Base-by-base conservation (phyloP, 2,888 invertebrate genomes). In the Ariolimax columbianus region DNA sequence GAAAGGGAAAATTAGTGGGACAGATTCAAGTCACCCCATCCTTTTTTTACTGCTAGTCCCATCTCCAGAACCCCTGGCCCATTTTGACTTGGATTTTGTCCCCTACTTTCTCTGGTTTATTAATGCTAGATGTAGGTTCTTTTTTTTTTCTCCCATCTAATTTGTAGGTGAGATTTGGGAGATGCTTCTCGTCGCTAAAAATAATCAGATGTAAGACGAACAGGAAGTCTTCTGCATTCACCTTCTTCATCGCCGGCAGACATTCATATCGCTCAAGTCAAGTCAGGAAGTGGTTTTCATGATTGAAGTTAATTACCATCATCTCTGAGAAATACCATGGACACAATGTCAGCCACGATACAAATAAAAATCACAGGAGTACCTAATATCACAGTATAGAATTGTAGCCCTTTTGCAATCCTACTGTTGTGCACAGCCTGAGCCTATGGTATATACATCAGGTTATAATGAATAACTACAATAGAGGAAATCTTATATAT, bases 11-110 rank as follows among this genome's bases (percentile, higher is more conserved):
- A 19, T 40, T 78, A n/a, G 43, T n/a, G 63, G 36, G 30, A 40
- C 43, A 79, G 40, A 38, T 79, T 66, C 66, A 79, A 30, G 59
- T 43, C 63, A 63, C 19, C 43, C 40, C 43, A 17, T 19, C 17
- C 30, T 11, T 19, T 33, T 33, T 6, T 59, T 40, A 17, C 1
- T 38, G 40, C 7, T 36, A 38, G 36, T 40, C 78, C 63, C 40
- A 63, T 40, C 63, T 78, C 78, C 78, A 78, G 63, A 77, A 36
- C 36, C 66, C 66, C 33, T 19, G 43, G 66, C 79, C 78, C n/a
- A 33, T n/a, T 43, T 68, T 43, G 43, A 47, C 40, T 43, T 79
- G 66, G 23, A 43, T 66, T 43, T 38, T 66, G 66, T 79, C 43
- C 23, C 63, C 59, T 38, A 63, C 30, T 59, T 78, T 78, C 63